Conservation (phyloP, 1,140 invertebrate species). For the Dysdera silvatica region DNA sequence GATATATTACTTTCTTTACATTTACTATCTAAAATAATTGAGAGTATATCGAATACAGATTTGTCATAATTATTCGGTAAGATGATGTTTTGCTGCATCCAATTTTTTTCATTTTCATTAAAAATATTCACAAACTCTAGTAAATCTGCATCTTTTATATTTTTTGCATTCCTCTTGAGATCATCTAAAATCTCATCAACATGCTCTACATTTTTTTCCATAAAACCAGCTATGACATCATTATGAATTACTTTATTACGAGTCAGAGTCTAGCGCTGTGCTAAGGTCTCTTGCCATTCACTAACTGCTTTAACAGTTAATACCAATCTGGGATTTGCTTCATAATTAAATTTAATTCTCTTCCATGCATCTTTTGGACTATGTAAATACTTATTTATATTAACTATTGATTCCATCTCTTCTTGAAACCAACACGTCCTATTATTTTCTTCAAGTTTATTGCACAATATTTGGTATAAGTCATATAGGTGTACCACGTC, state of each 20-base stretch:
- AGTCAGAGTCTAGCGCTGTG: constrained; percentile 1
- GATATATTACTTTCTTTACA: constrained; percentile 7
- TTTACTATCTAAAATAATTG: constrained; percentile 8
- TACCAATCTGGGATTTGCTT: constrained; percentile 6
- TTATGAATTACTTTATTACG: constrained; percentile 7
- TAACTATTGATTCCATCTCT: constrained; percentile 7
- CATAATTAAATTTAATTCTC: constrained; percentile 8
- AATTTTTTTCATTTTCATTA: constrained; percentile 8
- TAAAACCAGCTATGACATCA: constrained; percentile 4
- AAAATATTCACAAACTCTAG: constrained; percentile 8
- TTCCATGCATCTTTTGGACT: constrained; percentile 7
- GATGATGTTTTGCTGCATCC: constrained; percentile 5
- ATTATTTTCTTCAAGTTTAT: constrained; percentile 8
- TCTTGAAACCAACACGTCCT: constrained; percentile 5
- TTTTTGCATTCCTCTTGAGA: constrained; percentile 7
- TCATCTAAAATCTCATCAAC: constrained; percentile 7
- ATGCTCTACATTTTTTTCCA: constrained; percentile 6
- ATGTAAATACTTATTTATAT: constrained; percentile 8
- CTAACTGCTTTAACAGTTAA: constrained; percentile 7
- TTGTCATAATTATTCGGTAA: constrained; percentile 8
- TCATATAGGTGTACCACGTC: constrained; percentile 7
- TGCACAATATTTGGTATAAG: constrained; percentile 7
- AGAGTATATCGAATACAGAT: constrained; percentile 7
- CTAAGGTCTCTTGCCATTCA: constrained; percentile 7
- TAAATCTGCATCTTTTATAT: constrained; percentile 8